A percentile compares a stretch with the other conserved stretches of the same genome.
These are phyloP conservation scores for Acromyrmex heyeri DNA, from an alignment of 1,140 invertebrate species.

Conservation along the genomic window DNA sequence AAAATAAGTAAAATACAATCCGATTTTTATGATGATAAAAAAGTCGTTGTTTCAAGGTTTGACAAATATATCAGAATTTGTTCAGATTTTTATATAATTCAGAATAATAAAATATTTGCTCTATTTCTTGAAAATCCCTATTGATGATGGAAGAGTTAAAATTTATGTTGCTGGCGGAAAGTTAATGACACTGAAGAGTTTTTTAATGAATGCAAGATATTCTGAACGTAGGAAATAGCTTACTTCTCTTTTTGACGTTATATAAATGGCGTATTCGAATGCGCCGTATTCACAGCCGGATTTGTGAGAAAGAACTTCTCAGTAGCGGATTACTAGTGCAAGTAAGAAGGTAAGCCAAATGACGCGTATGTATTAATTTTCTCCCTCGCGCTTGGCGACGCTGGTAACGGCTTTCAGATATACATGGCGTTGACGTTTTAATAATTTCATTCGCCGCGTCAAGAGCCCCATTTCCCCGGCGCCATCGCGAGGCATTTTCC, in stretches of 20 bases:
- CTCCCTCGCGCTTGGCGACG: conserved; percentile 21
- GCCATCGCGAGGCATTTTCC: conserved; percentile 59
- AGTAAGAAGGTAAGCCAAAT: conserved; percentile 44
- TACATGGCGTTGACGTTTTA: conserved; percentile 78
- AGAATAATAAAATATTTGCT: too few species aligned
- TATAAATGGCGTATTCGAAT: background rate
- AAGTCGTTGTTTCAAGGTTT: too few species aligned
- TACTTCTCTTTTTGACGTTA: background rate
- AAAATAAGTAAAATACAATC: too few species aligned
- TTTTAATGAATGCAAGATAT: background rate
- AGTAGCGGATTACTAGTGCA: background rate
- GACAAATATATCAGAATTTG: too few species aligned
- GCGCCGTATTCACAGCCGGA: background rate
- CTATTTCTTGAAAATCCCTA: too few species aligned
- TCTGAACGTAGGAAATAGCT: background rate
- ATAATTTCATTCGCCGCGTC: conserved; percentile 76
- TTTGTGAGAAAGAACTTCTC: background rate
- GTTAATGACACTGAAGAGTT: background rate
- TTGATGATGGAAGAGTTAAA: too few species aligned
- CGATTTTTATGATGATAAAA: too few species aligned
- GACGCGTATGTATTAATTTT: conserved; percentile 58
- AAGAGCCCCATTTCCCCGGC: conserved; percentile 59
- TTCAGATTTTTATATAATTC: too few species aligned
- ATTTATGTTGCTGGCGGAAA: too few species aligned
- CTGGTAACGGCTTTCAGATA: conserved; percentile 57